Percentiles rank a stretch among this genome's conserved stretches.
Conservation (phyloP, 2,797 vertebrate genomes). For the Triplophysa yarkandensis region DNA sequence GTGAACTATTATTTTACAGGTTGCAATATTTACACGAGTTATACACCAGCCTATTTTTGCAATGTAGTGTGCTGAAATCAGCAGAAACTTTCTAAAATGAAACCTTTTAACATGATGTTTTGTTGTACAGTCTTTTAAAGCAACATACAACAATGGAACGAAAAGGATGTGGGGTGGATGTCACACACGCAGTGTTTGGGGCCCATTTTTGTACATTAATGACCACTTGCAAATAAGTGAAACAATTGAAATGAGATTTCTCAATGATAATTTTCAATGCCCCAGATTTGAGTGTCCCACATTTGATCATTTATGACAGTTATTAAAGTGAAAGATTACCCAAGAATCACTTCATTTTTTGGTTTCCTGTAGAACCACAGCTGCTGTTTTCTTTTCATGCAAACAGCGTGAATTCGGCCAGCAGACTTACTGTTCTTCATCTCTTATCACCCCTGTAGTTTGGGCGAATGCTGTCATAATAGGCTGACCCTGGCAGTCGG, state of each 20-base stretch:
- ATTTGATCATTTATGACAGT: background rate
- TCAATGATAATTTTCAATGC: background rate
- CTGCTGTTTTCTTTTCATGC: background rate
- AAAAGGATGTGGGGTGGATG: background rate
- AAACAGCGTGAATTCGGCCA: background rate
- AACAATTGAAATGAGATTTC: background rate
- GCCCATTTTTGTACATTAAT: background rate
- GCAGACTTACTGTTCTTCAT: background rate
- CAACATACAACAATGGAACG: background rate
- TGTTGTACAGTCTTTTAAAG: background rate
- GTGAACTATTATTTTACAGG: too few relatives aligned
- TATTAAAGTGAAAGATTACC: background rate
- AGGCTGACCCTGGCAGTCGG: conserved; percentile 8
- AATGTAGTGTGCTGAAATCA: background rate
- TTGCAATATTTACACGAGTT: background rate
- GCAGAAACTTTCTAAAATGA: background rate
- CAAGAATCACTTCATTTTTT: background rate
- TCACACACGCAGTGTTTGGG: background rate
- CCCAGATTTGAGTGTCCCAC: background rate
- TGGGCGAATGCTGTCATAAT: conserved; percentile 38
- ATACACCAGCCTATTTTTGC: background rate
- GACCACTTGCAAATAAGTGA: background rate
- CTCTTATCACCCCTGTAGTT: conserved; percentile 15
- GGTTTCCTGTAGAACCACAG: background rate
- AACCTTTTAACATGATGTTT: background rate